Evolutionary conservation across 2,888 invertebrate genomes (phyloP).

Genomic region (Marronus borbonicus): DNA sequence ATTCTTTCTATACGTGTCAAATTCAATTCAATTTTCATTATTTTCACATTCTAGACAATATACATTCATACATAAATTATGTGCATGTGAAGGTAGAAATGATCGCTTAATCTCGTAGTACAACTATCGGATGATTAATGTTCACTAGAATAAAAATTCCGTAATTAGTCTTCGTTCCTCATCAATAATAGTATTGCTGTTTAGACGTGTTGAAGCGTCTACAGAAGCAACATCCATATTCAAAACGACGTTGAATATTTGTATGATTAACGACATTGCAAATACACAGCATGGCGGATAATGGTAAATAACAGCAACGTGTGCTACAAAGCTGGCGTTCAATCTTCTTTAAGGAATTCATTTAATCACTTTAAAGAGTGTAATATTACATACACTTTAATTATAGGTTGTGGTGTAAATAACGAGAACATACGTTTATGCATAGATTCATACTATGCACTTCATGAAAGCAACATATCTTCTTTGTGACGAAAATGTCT

Average conservation of each 20-base stretch:
- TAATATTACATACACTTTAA: background rate
- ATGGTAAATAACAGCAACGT: background rate
- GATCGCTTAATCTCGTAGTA: constrained; percentile 14
- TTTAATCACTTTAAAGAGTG: background rate
- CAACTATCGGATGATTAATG: constrained; percentile 35
- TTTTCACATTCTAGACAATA: no score
- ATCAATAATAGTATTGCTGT: constrained; percentile 50
- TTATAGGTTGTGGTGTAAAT: background rate
- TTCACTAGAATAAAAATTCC: constrained; percentile 32
- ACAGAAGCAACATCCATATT: constrained; percentile 27
- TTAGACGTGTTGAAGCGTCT: constrained; percentile 41
- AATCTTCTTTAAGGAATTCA: background rate
- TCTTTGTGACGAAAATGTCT: no score
- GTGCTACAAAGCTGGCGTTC: background rate
- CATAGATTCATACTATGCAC: no score
- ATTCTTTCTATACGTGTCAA: no score
- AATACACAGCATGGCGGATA: background rate
- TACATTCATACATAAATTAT: no score
- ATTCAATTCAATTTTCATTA: no score
- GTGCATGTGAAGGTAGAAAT: constrained; percentile 12
- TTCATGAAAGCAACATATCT: no score
- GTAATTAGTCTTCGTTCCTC: constrained; percentile 45
- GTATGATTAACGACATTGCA: constrained; percentile 40
- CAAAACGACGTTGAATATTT: constrained; percentile 29
- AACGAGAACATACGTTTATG: no score